Percentiles rank a stretch among this genome's conserved stretches.
Evolutionary conservation across 1,140 invertebrate genomes (phyloP).

Genomic region (Hypothenemus hampei): DNA sequence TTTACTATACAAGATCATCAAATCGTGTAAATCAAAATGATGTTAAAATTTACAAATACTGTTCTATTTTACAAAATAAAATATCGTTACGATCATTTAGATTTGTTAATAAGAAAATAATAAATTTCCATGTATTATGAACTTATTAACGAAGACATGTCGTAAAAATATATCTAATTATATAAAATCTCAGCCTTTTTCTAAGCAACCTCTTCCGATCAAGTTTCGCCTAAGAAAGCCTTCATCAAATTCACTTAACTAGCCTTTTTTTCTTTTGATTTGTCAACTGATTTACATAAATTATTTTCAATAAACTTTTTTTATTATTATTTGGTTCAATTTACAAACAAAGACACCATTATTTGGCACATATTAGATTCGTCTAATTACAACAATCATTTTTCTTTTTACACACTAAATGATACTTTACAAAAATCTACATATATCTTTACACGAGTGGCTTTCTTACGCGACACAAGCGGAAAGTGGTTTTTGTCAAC

Average conservation of each 20-base stretch:
- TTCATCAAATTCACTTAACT: not conserved
- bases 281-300: no score
- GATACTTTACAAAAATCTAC: constrained; percentile 20
- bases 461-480: not conserved
- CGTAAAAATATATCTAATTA: constrained; percentile 19
- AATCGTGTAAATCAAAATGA: constrained; percentile 25
- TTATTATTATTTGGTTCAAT: no score
- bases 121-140: no score
- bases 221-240: not conserved
- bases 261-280: no score
- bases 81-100: no score
- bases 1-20: constrained; percentile 24
- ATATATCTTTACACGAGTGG: constrained; percentile 11
- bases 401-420: constrained; percentile 7
- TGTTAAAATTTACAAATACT: constrained; percentile 21
- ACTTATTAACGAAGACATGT: no score
- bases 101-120: no score
- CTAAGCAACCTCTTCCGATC: constrained; percentile 1
- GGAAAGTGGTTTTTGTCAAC: no score
- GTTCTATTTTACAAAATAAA: constrained; percentile 30
- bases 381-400: not conserved
- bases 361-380: constrained; percentile 9
- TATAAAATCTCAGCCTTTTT: constrained; percentile 30
- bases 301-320: no score
- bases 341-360: constrained; percentile 2